Base-by-base conservation (phyloP, 2,888 invertebrate genomes). In the Stenotaenia linearis region DNA sequence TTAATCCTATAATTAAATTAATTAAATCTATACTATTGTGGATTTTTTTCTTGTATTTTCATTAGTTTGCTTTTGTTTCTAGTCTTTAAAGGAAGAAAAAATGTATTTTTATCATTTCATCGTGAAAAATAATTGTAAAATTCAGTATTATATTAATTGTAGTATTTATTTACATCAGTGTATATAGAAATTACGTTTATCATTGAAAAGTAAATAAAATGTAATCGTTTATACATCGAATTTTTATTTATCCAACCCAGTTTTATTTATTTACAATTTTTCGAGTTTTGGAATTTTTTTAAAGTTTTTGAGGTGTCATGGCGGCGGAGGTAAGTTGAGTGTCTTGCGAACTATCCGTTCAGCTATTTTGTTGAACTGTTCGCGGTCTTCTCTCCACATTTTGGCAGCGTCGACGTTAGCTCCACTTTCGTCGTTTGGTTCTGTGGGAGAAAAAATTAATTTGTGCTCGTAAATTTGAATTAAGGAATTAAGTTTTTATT, bases 371-470 rank as follows among this genome's bases (percentile, higher is more conserved):
- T 97, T 94, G 86, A 99, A 99, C 86, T 97, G 94, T 15, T 91
- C 91, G 15, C 97, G 89, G 85, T 98, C 94, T 86, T 99, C 98
- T 80, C 98, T 89, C 98, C 98, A 98, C 94, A 98, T 97, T 88
- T 98, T 98, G 0, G 98, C 98, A 9, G 99, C 99, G 87, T 98
- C 98, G 0, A 99, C 98, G 88, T 99, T 99, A 0, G 99, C 99
- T 15, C 98, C 98, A 85, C 97, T 98, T 87, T 99, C 98, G 85
- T 98, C 98, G 86, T 99, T 99, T 0, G 99, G 98, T 86, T 99
- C 98, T 92, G 9, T 9, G 1, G n/a, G 25, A 21, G 25, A 30
- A 18, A 21, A 28, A 61, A 28, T 5, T 23, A 75, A 75, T 5
- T 28, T n/a, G n/a, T n/a, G n/a, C n/a, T n/a, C n/a, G n/a, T n/a